These are phyloP conservation scores for Scatophagus argus DNA, from an alignment of 2,113 vertebrate species.

Conservation along the genomic window DNA sequence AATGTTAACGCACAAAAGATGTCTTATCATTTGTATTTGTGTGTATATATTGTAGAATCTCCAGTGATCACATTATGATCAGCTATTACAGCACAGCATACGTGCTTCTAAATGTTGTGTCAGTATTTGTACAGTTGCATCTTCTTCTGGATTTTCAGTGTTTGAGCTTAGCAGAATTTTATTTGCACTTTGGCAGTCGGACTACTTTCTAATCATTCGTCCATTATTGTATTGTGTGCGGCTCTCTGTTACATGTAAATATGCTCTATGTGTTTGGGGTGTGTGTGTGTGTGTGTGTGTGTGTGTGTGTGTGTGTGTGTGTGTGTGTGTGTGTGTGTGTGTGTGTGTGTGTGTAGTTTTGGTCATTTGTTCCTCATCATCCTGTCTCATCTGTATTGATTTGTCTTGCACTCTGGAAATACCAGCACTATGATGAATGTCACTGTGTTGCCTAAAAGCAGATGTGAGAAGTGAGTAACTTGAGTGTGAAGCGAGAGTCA, in stretches of 20 bases:
- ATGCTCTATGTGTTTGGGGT: neutral
- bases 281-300: neutral
- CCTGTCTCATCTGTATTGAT: conserved; percentile 2
- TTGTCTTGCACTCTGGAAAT: conserved; percentile 30
- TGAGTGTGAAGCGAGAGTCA: conserved; percentile 6
- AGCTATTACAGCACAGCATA: neutral
- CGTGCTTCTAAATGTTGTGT: conserved; percentile 12
- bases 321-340: neutral
- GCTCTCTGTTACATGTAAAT: conserved; percentile 34
- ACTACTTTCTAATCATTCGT: conserved; percentile 13
- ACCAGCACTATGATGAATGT: conserved; percentile 2
- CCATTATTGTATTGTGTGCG: conserved; percentile 1
- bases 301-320: neutral
- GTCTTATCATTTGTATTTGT: conserved; percentile 18
- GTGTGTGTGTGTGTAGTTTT: neutral
- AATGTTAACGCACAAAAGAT: conserved; percentile 31
- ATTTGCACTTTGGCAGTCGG: conserved; percentile 41
- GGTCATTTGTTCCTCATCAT: neutral
- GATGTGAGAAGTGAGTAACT: neutral
- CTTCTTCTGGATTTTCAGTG: conserved; percentile 23
- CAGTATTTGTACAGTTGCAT: conserved; percentile 33
- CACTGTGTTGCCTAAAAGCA: conserved; percentile 21
- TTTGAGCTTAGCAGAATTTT: conserved; percentile 26
- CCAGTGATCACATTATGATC: conserved; percentile 3
- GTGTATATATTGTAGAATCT: conserved; percentile 40